A percentile compares a stretch with the other conserved stretches of the same genome.
Evolutionary conservation across 2,113 vertebrate genomes (phyloP).

Genomic region (Acanthisitta chloris): DNA sequence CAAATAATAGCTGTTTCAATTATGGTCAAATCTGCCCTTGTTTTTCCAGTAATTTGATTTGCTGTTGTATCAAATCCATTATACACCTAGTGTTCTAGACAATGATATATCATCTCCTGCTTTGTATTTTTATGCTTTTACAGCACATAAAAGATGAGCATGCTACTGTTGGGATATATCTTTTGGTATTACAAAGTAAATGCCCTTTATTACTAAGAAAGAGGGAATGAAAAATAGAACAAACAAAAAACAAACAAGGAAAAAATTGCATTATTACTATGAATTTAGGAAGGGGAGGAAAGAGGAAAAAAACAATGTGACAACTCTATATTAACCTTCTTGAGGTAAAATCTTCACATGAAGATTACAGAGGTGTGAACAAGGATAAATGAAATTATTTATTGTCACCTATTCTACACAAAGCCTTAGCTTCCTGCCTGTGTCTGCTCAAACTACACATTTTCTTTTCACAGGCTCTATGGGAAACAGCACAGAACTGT

Average conservation of each 20-base stretch:
- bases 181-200: not conserved
- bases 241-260: not conserved
- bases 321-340: not conserved
- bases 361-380: not conserved
- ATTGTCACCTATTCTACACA: not conserved
- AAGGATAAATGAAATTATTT: not conserved
- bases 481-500: not conserved
- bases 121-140: not conserved
- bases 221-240: not conserved
- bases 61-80: not conserved
- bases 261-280: not conserved
- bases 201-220: not conserved
- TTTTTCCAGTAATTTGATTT: not conserved
- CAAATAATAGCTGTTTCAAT: not conserved
- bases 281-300: not conserved
- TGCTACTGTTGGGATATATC: not conserved
- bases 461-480: not conserved
- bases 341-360: not conserved
- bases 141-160: rapidly evolving
- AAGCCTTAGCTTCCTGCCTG: not conserved
- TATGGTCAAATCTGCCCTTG: not conserved
- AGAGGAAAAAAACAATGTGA: not conserved
- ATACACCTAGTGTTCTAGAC: not conserved
- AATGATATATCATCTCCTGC: not conserved
- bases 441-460: not conserved